Base-by-base conservation (phyloP, 2,888 invertebrate species). In the Chloroclystis v-ata region DNA sequence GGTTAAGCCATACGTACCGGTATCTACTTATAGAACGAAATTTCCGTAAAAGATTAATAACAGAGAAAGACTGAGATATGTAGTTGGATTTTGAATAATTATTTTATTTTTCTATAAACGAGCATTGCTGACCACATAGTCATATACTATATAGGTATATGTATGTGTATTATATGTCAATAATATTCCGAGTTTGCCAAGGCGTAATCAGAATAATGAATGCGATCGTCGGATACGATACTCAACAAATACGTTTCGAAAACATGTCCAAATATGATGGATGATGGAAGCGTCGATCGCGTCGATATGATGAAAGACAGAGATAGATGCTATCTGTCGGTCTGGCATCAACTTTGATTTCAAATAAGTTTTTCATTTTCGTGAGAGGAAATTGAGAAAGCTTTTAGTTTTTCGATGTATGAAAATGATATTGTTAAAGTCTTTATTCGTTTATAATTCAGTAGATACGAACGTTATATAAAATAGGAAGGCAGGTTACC, bases 191-290 rank as follows among this genome's bases (percentile, higher is more conserved):
- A 20, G 35, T 35, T 24, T 35, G 20, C 44, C 45, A 40, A 47
- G 35, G 28, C 58, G 69, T 78, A 80, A 78, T 80, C 75, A 72
- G 64, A 75, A 75, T 80, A 80, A 81, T 79, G 75, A 81, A 77
- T 76, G 69, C 65, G 78, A 82, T 83, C 77, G 70, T 67, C 78
- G 76, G 73, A 63, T 71, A 61, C 67, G 79, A 81, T 82, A 78
- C 75, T 78, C 78, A 70, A 78, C 82, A 82, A 80, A 82, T 30
- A 78, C 73, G 73, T 72, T 72, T 78, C 74, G 75, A 72, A 76
- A 84, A 84, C 83, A 83, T 77, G 83, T 83, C 82, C 68, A 67
- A 69, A 75, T 62, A 81, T 86, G 84, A 86, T 85, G 78, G 83
- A 86, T 83, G 82, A 67, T 73, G 73, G 73, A 75, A 75, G 70